phyloP scores from a whole-genome alignment of 1,140 invertebrate species.

The Brachionus angularis region DNA sequence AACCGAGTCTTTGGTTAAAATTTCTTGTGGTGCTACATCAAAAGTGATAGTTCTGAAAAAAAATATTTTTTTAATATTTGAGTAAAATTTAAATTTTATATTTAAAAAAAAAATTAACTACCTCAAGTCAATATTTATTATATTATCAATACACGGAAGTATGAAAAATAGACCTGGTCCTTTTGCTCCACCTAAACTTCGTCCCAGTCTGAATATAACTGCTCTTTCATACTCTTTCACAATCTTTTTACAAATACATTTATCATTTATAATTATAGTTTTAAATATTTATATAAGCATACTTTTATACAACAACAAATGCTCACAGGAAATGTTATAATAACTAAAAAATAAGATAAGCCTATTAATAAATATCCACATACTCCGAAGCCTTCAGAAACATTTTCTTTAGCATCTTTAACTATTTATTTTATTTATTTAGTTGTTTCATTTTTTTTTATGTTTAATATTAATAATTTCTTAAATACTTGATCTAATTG shows the following conservation, averaged over 20 bases:
- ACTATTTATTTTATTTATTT: background rate
- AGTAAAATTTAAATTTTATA: background rate
- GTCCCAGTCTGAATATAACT: conserved; percentile 45
- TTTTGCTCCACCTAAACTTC: conserved; percentile 41
- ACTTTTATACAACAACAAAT: conserved; percentile 41
- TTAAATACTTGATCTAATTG: background rate
- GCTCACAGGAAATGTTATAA: conserved; percentile 40
- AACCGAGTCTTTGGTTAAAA: conserved; percentile 46
- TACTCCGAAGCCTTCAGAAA: background rate
- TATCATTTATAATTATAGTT: background rate
- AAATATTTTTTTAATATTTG: background rate
- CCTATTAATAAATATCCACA: conserved; percentile 31
- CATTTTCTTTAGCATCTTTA: background rate
- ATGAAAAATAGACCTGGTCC: conserved; percentile 46
- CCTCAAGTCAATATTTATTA: conserved; percentile 44
- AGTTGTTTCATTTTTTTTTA: background rate
- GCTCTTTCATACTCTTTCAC: conserved; percentile 45
- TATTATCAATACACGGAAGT: conserved; percentile 44
- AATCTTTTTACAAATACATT: conserved; percentile 16
- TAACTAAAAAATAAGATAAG: conserved; percentile 38
- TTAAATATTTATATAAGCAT: background rate
- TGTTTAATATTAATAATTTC: too few species aligned
- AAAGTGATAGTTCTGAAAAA: conserved; percentile 44
- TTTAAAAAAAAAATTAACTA: conserved; percentile 38
- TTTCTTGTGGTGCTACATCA: conserved; percentile 46